A percentile compares a stretch with the other conserved stretches of the same genome.
Evolutionary conservation across 1,140 invertebrate species (phyloP).

Genomic region (Liolophura sinensis): DNA sequence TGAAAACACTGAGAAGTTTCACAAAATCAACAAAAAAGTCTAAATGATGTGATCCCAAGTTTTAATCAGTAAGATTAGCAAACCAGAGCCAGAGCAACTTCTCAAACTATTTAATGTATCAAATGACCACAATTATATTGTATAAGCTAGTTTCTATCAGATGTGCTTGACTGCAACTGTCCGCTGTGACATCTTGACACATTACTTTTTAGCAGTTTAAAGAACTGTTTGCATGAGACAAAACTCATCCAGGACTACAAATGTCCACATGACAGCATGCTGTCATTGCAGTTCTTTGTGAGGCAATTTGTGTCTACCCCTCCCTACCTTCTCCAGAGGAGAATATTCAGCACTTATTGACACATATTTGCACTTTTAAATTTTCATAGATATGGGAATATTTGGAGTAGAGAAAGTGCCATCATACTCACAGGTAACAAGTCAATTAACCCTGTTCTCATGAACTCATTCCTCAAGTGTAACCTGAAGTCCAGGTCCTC

Average conservation of each 20-base stretch:
- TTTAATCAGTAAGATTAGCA: not conserved
- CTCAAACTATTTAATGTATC: too few relatives aligned
- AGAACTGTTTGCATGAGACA: too few relatives aligned
- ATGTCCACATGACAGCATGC: too few relatives aligned
- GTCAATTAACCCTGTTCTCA: slow-evolving; percentile 87
- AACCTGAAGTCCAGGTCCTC: slow-evolving; percentile 93
- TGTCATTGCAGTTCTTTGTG: too few relatives aligned
- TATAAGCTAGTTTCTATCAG: not conserved
- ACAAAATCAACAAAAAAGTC: not conserved
- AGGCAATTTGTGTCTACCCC: too few relatives aligned
- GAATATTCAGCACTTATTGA: not conserved
- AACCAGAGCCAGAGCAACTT: not conserved
- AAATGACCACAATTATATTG: too few relatives aligned
- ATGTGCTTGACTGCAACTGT: not conserved
- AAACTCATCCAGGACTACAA: too few relatives aligned
- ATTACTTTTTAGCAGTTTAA: too few relatives aligned
- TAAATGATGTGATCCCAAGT: not conserved
- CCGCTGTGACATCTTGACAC: too few relatives aligned
- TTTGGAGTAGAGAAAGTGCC: not conserved
- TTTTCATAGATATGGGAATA: too few relatives aligned
- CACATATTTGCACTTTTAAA: too few relatives aligned
- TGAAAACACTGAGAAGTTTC: not conserved
- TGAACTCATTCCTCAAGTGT: slow-evolving; percentile 93
- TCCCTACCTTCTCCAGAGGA: not conserved
- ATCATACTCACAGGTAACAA: slow-evolving; percentile 67